These are phyloP conservation scores for Matsumurasca onukii DNA, from an alignment of 1,140 invertebrate genomes.

Conservation along the genomic window DNA sequence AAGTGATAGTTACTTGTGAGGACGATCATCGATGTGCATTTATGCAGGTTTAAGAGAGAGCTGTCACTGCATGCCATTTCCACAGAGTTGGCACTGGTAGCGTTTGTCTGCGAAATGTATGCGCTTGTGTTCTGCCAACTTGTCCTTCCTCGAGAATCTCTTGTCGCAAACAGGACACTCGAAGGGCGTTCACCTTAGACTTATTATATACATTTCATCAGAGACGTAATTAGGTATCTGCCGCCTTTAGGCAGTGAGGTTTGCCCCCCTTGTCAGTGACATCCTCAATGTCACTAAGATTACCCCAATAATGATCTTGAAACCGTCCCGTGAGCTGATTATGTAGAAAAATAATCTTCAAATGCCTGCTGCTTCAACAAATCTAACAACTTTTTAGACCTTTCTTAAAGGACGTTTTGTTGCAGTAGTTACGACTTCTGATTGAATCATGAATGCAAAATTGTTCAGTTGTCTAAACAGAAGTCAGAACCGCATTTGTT, in stretches of 20 bases:
- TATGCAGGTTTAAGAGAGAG: too few species aligned
- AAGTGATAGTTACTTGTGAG: constrained; percentile 19
- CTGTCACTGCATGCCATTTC: background rate
- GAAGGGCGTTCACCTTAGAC: constrained; percentile 23
- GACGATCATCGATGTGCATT: constrained; percentile 26
- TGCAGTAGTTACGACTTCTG: too few species aligned
- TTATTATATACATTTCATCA: background rate
- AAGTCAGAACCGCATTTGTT: too few species aligned
- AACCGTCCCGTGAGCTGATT: background rate
- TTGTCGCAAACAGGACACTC: constrained; percentile 4
- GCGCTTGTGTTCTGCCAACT: constrained; percentile 7
- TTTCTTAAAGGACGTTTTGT: too few species aligned
- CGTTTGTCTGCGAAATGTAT: constrained; percentile 25
- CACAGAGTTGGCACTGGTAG: constrained; percentile 19
- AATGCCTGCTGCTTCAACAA: too few species aligned
- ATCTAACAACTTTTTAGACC: too few species aligned
- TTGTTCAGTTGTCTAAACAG: too few species aligned
- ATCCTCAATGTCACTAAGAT: too few species aligned
- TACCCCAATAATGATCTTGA: too few species aligned
- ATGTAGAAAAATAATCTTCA: background rate
- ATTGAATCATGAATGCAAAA: too few species aligned
- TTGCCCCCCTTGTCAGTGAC: too few species aligned
- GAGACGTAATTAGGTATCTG: background rate
- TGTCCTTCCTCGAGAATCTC: constrained; percentile 16
- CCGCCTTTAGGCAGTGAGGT: too few species aligned